Base-by-base conservation (phyloP, 2,888 invertebrate genomes). In the Dryomyza anilis region DNA sequence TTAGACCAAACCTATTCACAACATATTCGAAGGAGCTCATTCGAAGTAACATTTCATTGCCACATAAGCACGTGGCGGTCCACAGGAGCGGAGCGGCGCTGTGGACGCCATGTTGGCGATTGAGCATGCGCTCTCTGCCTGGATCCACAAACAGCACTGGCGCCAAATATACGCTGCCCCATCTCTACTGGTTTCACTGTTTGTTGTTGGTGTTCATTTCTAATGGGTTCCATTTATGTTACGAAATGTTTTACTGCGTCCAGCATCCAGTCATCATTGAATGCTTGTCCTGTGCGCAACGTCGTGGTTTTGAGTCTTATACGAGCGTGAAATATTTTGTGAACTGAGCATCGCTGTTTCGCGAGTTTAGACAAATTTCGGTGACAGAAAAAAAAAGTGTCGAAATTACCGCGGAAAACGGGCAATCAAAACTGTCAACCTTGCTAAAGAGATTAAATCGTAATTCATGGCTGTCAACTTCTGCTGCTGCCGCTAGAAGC, bases 231-330 rank as follows among this genome's bases (percentile, higher is more conserved):
- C 23, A 25, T 16, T 57, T 7, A 39, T n/a, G 16, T 14, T 21
- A 19, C 46, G 59, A 46, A 29, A 21, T 8, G 19, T 48, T 29
- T n/a, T 46, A 12, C 19, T 30, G 23, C 46, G 30, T 46, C 48
- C 59, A 59, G 48, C 59, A 59, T 45, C 59, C 59, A 59, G 59
- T 59, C 59, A 46, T 30, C 59, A 48, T 59, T 48, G 30, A 12
- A 59, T 29, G 30, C 48, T 30, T 10, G 48, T 19, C 6, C 30
- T 30, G 48, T 48, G 46, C 59, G 48, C 46, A 46, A 59, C 48
- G 48, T 59, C 48, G 27, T 2, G 4, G 7, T 39, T 3, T 39
- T 16, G 16, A 39, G 48, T 30, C 3, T 21, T 57, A 12, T 14
- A 25, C 55, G 19, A 33, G 14, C 33, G 55, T 16, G n/a, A 16